Evolutionary conservation across 1,140 invertebrate genomes (phyloP), one percentile per base, ranked within the genome.

Genomic region (Ceratina japonica): DNA sequence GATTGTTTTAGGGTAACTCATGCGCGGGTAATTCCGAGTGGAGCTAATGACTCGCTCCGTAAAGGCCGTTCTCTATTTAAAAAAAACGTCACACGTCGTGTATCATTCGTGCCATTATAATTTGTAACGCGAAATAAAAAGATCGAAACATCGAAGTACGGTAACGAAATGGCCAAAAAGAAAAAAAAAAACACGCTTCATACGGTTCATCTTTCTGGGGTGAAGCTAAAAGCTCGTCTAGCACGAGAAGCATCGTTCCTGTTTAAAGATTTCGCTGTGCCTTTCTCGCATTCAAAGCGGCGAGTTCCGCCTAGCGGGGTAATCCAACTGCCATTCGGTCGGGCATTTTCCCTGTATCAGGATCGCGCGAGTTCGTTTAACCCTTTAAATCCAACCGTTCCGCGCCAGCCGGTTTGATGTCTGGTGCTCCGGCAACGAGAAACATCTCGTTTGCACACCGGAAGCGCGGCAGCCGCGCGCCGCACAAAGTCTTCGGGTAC

Each of bases 341-440:
- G 8, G 7, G 24, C 54, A 18, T 13, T 15, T 27, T 18, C 24
- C 16, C 51, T 69, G 22, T 51, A 69, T 18, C 65, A 31, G 31
- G 31, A 51, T 61, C 59, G 49, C 61, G 49, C 61, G 24, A 54
- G 51, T 22, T 56, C 49, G 24, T 31, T 54, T 54, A 75, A 65
- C 61, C 51, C 62, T 56, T 75, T 58, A 31, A 56, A 58, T 4
- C 20, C 27, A 8, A 16, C 18, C 13, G 18, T 27, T 15, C 18
- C 16, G 22, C 62, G 16, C 20, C 20, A 27, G 20, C 51, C 24
- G 13, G 13, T 51, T 63, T 44, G 20, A 27, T 24, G 58, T 24
- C 22, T 15, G 15, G n/a, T 61, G 61, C 66, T 3, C 44, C 8
- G 7, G n/a, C 13, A 59, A 61, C 16, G 18, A 44, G 56, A n/a